A percentile compares a stretch with the other conserved stretches of the same genome.
phyloP scores from a whole-genome alignment of 2,797 vertebrate genomes.

The Crax fasciolata region DNA sequence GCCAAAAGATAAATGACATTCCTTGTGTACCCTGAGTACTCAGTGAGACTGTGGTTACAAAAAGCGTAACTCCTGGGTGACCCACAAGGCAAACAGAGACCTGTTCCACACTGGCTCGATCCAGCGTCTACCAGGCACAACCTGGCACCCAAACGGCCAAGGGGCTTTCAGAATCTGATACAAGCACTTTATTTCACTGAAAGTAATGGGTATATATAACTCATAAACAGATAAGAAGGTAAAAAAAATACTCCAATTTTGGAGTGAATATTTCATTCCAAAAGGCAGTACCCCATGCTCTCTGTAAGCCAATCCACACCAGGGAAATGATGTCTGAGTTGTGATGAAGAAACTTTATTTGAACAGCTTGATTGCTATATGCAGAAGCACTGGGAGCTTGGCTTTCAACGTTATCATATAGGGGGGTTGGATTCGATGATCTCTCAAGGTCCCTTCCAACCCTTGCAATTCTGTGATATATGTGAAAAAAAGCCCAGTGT shows the following conservation, averaged over 20 bases:
- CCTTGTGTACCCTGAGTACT: background rate
- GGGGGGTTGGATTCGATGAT: no score
- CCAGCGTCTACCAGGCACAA: no score
- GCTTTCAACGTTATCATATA: background rate
- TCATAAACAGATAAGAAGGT: background rate
- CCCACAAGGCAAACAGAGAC: background rate
- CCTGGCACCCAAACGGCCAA: background rate
- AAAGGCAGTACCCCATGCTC: background rate
- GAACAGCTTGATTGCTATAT: constrained; percentile 35
- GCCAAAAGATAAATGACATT: background rate
- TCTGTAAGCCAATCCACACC: background rate
- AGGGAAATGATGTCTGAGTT: background rate
- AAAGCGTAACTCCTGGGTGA: background rate
- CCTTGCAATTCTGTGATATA: no score
- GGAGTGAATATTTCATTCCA: background rate
- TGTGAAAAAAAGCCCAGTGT: background rate
- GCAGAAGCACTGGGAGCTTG: background rate
- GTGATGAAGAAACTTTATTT: background rate
- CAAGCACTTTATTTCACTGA: background rate
- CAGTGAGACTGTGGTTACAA: background rate
- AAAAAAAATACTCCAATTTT: background rate
- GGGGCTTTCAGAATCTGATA: background rate
- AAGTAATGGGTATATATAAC: background rate
- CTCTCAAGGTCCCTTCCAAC: no score
- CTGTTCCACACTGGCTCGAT: background rate